Base-by-base conservation (phyloP, 1,140 invertebrate species). In the Trissolcus basalis region DNA sequence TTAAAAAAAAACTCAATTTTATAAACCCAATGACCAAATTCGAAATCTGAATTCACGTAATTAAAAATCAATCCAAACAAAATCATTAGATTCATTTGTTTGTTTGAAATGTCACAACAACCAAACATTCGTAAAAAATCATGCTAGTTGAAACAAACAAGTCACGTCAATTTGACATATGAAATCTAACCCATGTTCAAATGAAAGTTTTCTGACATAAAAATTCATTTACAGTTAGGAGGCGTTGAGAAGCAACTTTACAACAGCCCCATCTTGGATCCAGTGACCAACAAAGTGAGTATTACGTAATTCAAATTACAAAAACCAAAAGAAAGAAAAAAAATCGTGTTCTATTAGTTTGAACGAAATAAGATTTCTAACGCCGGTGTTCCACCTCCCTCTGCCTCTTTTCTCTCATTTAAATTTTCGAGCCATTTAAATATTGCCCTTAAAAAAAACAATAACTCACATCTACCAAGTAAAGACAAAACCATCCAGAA, bases 381-480 rank as follows among this genome's bases (percentile, higher is more conserved):
- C 61, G 80, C 79, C 79, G 50, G 80, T 76, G 77, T 64, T 86
- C 81, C 82, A 85, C 81, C 83, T 85, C 80, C 79, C 82, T 84
- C 82, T 82, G 80, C 78, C 81, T 85, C 82, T 82, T n/a, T 80
- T 79, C 68, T 58, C 78, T 74, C 65, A 47, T 35, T 49, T 39
- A 16, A 12, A 48, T 8, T 19, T 15, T 59, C 11, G n/a, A 41
- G 50, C 43, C 27, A 0, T 43, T n/a, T 10, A 35, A 35, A 47
- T 13, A 45, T 49, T 51, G 19, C 3, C 14, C 43, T 27, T n/a
- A 32, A 51, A n/a, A 44, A 47, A 63, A 63, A 43, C 1, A 1
- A 41, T 35, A 1, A 13, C 44, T 36, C n/a, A 43, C 12, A 55
- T 11, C 19, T 6, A 27, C 53, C 33, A 43, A 54, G 8, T 6